Base-by-base conservation (phyloP, 2,888 invertebrate genomes). In the Ormyrus rosae region DNA sequence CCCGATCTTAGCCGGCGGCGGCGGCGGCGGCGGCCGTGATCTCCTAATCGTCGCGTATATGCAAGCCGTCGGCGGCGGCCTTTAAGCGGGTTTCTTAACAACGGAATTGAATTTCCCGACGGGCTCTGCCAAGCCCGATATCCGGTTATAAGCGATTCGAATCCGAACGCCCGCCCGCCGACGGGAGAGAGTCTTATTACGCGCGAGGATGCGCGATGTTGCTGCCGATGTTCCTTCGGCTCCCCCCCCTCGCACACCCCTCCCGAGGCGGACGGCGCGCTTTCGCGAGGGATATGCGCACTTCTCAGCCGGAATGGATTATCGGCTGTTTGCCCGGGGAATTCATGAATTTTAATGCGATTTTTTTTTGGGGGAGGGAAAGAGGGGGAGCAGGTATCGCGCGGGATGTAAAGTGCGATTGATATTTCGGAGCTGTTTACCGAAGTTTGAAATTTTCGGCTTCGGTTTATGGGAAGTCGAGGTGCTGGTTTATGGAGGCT, bases 91-190 rank as follows among this genome's bases (percentile, higher is more conserved):
- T 68, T 53, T 60, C 69, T 74, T 65, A 56, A 67, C 72, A 73
- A 48, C 63, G 72, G 69, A 75, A 81, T 81, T 81, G 77, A 58
- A 77, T 77, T 81, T 77, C 76, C 72, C 63, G 67, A 34, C 67
- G n/a, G 9, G 19, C 19, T 19, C 58, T 8, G 11, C 7, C 50
- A 55, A 11, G 58, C 51, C 51, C 79, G 69, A 70, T 70, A 80
- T 74, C 74, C 74, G 53, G 48, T 71, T 69, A 69, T 19, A 70
- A 80, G 65, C 70, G 51, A 60, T 75, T 80, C 51, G 70, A 80
- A 71, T 74, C 58, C 19, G 74, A 74, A 70, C 48, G 6, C 11
- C 46, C 19, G 7, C 50, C 13, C 68, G 55, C 19, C 51, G 48
- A 55, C 61, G 7, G 45, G 51, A 19, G 13, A 11, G 56, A 70